Base-by-base conservation (phyloP, 2,113 vertebrate genomes). In the Hydrolagus affinis region DNA sequence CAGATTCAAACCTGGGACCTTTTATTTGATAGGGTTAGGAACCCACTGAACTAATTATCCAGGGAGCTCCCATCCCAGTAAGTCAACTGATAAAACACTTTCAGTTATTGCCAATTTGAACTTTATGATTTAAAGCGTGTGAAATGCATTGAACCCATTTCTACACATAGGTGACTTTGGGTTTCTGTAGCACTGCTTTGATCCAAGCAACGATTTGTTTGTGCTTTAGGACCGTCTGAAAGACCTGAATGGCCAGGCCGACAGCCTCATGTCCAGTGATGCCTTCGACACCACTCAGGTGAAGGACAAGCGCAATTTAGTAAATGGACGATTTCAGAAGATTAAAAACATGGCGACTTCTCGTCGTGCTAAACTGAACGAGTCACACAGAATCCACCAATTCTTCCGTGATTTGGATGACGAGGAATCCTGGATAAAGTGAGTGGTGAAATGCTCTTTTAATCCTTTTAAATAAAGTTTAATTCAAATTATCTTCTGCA, bases 381-480 rank as follows among this genome's bases (percentile, higher is more conserved):
- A 99, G 88, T 98, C 97, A 4, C 98, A 99, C 86, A 96, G 98
- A 30, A 90, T 99, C 90, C 98, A 99, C 87, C 98, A 99, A 93
- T 99, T 99, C 90, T 99, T 99, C 93, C 95, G 98, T 2, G 98
- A 99, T 88, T 94, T 99, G 94, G 97, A 99, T 0, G 98, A 99
- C 0, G 98, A 99, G 85, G 98, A 99, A 88, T 98, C 97, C 64
- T 98, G 97, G 97, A 98, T 99, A 90, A 99, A 99, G 98, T 99
- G 90, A 21, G 95, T 89, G 23, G n/a, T 25, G 15, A 3, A 68
- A 17, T 44, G 44, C 44, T 44, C 44, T 44, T 44, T 44, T 44
- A 3, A 1, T 44, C n/a, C 44, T 44, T 6, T 44, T 44, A 44
- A 44, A 6, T 44, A 1, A 44, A 44, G 6, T 44, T 44, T 44